Evolutionary conservation across 2,113 vertebrate species (phyloP), one percentile per base, ranked within the genome.

Genomic region (Triplophysa siluroides): DNA sequence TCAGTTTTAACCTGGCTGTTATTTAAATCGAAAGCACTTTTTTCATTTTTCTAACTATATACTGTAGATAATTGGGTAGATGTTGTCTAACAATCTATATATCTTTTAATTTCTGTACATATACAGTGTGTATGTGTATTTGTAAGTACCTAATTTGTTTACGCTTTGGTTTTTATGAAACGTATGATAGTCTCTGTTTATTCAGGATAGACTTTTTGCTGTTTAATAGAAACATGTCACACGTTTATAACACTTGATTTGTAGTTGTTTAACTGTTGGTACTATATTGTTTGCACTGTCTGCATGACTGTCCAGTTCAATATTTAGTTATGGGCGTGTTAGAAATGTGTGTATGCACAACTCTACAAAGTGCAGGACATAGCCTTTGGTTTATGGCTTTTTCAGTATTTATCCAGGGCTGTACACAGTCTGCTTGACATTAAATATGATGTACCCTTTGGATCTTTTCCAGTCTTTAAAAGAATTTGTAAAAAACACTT

Each of bases 251-350:
- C 45, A 18, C 19, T 9, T 68, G 76, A 78, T 78, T 50, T 61
- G 54, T 78, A 63, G 18, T 33, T 73, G 63, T 78, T 78, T 38
- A 18, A 84, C 14, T 24, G 9, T 54, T n/a, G 9, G 64, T 26
- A 74, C 50, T 33, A 74, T 64, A 5, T 33, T 78, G 75, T 84
- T 81, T 81, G 76, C 26, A 4, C 38, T 78, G 58, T 64, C 33
- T 77, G 60, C 62, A 81, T 75, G 79, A 81, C 75, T 24, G 29
- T 63, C 50, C 47, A 50, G 50, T 77, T 75, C 70, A 81, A 78
- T 84, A 84, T 84, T 84, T 84, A 76, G 67, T 75, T 75, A 78
- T 75, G 83, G 82, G 83, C 54, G 82, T 83, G 78, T 74, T 78
- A 68, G 26, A 81, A 64, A 81, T 73, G 67, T 81, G 76, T 74